Evolutionary conservation across 2,797 vertebrate species (phyloP), one percentile per base, ranked within the genome.

Genomic region (Poecilia wingei): DNA sequence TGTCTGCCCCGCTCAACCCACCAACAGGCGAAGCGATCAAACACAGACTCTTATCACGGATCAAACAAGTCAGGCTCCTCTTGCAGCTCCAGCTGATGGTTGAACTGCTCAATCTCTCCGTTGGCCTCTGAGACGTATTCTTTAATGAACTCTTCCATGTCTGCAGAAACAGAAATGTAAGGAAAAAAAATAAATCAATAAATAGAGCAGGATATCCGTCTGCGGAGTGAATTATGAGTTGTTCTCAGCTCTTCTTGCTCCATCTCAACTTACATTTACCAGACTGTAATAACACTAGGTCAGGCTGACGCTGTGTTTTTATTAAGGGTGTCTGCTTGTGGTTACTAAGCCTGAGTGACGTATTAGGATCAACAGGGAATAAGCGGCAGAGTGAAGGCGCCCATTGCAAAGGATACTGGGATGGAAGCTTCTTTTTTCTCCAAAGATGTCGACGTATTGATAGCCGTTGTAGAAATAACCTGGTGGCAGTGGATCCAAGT

Each of bases 391-490:
- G 18, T 64, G 61, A 36, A 64, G 61, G 61, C 7, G 20, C 14
- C 6, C 4, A 0, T 12, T 57, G 46, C 83, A 84, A 97, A 98
- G 97, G 98, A 99, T 99, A 99, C 98, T 51, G 18, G 98, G 98
- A 86, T 99, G 98, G 89, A 96, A 95, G 94, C 93, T 96, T 78
- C 94, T 96, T 89, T 98, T 99, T 72, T 97, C 97, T 81, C 98
- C 98, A 93, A 98, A 99, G 88, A 98, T 98, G 91, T 97, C 97
- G 45, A 99, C 95, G 85, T 96, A 99, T 64, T 97, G 97, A 53
- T 95, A 96, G 41, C 98, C 98, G 0, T 98, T 98, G 94, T 98
- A 99, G 93, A 97, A 99, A 92, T 97, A 98, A 76, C 98, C 98
- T 28, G 96, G 92, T 78, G 98, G 98, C 0, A 99, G 95, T 0